These are phyloP conservation scores for Cordylochernes scorpioides DNA, from an alignment of 2,888 invertebrate species.

Conservation along the genomic window DNA sequence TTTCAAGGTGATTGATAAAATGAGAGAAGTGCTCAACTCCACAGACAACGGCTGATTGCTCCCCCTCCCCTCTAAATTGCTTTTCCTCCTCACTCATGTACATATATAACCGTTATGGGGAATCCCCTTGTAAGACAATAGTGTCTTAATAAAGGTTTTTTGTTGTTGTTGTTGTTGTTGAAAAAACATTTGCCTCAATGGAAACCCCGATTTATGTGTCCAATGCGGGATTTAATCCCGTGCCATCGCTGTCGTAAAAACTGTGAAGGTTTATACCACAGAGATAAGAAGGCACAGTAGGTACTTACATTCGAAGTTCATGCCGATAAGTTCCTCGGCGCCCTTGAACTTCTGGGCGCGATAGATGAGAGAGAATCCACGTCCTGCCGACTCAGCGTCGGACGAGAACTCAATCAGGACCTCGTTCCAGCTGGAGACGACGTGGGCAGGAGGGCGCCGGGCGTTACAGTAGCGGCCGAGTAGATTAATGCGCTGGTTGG, in stretches of 20 bases:
- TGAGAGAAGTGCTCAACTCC: too few relatives aligned
- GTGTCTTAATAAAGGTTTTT: neutral
- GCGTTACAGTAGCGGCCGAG: constrained; percentile 17
- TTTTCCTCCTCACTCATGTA: too few relatives aligned
- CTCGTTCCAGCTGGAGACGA: constrained; percentile 17
- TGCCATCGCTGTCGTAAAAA: too few relatives aligned
- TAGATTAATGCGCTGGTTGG: constrained; percentile 11
- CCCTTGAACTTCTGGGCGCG: constrained; percentile 13
- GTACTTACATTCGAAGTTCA: constrained; percentile 13
- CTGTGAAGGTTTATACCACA: too few relatives aligned
- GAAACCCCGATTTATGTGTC: too few relatives aligned
- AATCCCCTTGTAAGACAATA: too few relatives aligned
- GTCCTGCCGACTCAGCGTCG: constrained; percentile 14
- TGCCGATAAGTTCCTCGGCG: constrained; percentile 9
- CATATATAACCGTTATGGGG: too few relatives aligned
- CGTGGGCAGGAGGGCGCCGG: constrained; percentile 13
- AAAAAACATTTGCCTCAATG: neutral
- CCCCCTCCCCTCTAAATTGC: too few relatives aligned
- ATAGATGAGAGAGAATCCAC: constrained; percentile 16
- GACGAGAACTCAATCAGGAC: constrained; percentile 16
- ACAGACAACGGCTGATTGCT: too few relatives aligned
- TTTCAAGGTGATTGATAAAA: too few relatives aligned
- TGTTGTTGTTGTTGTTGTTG: neutral
- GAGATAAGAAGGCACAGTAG: too few relatives aligned
- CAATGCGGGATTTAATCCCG: too few relatives aligned